Percentiles rank a stretch among this genome's conserved stretches.
Evolutionary conservation across 37 sponge, comb jelly and placozoan species (phyloP).

Genomic region (Beroe forskalii): DNA sequence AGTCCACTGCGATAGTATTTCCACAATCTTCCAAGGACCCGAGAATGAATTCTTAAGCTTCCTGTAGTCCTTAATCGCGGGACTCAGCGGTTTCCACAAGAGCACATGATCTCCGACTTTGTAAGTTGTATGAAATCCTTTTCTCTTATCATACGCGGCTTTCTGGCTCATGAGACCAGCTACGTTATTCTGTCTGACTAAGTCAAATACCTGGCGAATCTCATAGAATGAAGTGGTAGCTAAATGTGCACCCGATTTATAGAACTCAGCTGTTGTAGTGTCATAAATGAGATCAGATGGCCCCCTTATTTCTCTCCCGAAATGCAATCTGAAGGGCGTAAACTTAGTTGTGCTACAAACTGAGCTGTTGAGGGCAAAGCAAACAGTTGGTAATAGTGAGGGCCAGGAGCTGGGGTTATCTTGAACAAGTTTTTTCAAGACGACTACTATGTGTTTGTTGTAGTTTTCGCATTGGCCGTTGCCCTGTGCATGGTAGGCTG

Average conservation of each 20-base stretch:
- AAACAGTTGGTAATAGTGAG: not conserved
- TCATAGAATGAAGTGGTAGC: not conserved
- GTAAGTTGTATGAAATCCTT: constrained; percentile 39
- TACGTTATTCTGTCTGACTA: not conserved
- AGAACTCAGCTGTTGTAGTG: constrained; percentile 26
- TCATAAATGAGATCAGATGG: constrained; percentile 27
- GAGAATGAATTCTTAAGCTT: constrained; percentile 11
- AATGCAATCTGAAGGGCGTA: not conserved
- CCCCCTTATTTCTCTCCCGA: not conserved
- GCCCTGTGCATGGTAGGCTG: constrained; percentile 17
- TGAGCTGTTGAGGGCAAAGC: constrained; percentile 17
- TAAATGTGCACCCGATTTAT: constrained; percentile 1
- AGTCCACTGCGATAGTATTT: constrained; percentile 29
- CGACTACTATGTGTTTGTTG: constrained; percentile 9
- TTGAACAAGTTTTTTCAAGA: constrained; percentile 27
- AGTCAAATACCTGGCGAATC: not conserved
- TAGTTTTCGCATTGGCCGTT: constrained; percentile 9
- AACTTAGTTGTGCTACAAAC: not conserved
- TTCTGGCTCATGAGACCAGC: not conserved
- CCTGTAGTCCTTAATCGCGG: not conserved
- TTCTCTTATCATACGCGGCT: constrained; percentile 13
- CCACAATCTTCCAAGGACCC: constrained; percentile 13
- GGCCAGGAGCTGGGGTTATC: constrained; percentile 46
- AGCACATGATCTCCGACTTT: constrained; percentile 5
- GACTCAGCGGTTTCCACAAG: constrained; percentile 50